Percentiles rank a stretch among this genome's conserved stretches.
Conservation (phyloP, 2,888 invertebrate species). For the Therioaphis trifolii region DNA sequence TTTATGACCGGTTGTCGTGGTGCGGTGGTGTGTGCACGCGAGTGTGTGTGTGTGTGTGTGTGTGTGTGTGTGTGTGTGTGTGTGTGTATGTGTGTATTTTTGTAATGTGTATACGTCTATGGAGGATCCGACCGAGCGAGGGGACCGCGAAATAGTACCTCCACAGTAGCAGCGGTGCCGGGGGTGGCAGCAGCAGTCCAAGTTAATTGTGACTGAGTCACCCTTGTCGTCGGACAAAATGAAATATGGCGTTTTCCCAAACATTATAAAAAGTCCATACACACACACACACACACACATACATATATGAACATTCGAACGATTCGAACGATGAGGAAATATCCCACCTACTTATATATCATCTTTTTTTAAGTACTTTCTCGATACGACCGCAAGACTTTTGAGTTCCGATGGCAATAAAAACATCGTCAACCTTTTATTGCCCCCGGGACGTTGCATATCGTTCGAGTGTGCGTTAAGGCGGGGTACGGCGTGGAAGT, state of each 20-base stretch:
- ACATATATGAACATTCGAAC: no score
- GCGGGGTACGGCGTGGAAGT: background rate
- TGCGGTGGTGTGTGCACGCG: no score
- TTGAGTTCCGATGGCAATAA: slow-evolving; percentile 53
- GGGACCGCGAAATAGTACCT: no score
- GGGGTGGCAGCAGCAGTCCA: background rate
- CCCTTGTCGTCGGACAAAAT: slow-evolving; percentile 53
- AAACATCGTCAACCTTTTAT: slow-evolving; percentile 58
- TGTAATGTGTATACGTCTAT: no score
- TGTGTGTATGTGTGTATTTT: no score
- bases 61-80: no score
- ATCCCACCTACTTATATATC: slow-evolving; percentile 51
- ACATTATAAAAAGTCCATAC: slow-evolving; percentile 38
- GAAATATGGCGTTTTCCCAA: slow-evolving; percentile 56
- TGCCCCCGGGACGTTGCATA: slow-evolving; percentile 36
- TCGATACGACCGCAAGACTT: slow-evolving; percentile 54
- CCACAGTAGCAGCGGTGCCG: background rate
- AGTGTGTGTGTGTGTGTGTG: no score
- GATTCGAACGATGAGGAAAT: slow-evolving; percentile 1
- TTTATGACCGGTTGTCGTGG: slow-evolving; percentile 58
- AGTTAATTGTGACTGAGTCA: slow-evolving; percentile 62
- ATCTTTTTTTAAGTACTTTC: slow-evolving; percentile 54
- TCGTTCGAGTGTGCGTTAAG: no score
- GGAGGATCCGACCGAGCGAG: slow-evolving; percentile 14
- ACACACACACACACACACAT: no score